A percentile compares a stretch with the other conserved stretches of the same genome.
Conservation (phyloP, 2,888 invertebrate genomes). For the Polydrusus cervinus region DNA sequence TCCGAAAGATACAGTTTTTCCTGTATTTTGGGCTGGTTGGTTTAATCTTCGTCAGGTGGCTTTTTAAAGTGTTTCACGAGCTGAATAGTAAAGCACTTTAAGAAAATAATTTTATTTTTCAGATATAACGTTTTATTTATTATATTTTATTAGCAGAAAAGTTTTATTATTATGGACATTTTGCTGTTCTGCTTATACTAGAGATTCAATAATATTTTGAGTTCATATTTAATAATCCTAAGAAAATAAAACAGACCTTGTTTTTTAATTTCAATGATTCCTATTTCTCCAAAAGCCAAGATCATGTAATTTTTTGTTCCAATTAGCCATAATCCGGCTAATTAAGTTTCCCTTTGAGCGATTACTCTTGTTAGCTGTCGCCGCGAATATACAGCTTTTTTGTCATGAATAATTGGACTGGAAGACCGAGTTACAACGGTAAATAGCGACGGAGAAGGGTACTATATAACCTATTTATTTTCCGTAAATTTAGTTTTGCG, state of each 20-base stretch:
- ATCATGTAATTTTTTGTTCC: constrained; percentile 39
- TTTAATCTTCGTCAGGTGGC: too few species aligned
- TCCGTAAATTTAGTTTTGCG: too few species aligned
- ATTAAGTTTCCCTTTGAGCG: constrained; percentile 58
- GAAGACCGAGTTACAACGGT: constrained; percentile 30
- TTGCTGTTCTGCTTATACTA: too few species aligned
- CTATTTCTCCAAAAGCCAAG: constrained; percentile 23
- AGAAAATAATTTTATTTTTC: too few species aligned
- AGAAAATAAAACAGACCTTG: not conserved
- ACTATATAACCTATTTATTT: constrained; percentile 13
- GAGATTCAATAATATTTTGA: too few species aligned
- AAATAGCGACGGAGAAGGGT: constrained; percentile 10
- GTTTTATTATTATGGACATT: too few species aligned
- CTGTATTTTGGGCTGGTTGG: too few species aligned
- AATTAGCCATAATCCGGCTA: constrained; percentile 51
- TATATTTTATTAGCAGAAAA: too few species aligned
- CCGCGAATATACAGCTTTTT: constrained; percentile 57
- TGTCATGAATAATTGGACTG: constrained; percentile 40
- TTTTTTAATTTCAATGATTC: constrained; percentile 32
- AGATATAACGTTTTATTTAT: too few species aligned
- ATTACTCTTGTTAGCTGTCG: constrained; percentile 60
- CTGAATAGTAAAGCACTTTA: too few species aligned
- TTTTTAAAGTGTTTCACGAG: too few species aligned
- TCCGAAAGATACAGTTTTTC: too few species aligned
- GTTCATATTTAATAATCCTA: not conserved